A percentile compares a stretch with the other conserved stretches of the same genome.
These are phyloP conservation scores for Crepidodera aurea DNA, from an alignment of 2,888 invertebrate genomes.

Conservation along the genomic window DNA sequence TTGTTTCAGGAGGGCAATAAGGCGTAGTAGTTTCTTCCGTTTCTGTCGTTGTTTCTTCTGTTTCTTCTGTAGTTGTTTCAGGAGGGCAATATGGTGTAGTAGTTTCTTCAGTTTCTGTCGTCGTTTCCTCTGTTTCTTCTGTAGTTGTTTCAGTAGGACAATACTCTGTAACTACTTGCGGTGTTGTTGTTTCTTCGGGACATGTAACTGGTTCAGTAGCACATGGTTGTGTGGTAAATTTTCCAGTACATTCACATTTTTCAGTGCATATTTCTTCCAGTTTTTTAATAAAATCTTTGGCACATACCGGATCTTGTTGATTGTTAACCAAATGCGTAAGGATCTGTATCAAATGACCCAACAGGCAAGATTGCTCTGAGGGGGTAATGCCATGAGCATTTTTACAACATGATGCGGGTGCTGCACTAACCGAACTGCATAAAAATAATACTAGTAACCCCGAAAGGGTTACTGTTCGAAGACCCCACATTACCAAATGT, in stretches of 20 bases:
- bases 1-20: neutral
- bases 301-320: conserved; percentile 34
- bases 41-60: conserved; percentile 1
- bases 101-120: neutral
- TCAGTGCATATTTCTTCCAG: conserved; percentile 15
- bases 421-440: conserved; percentile 19
- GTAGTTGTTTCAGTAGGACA: neutral
- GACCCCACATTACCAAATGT: conserved; percentile 27
- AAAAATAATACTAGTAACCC: conserved; percentile 9
- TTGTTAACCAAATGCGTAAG: conserved; percentile 47
- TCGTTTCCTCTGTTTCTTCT: neutral
- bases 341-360: conserved; percentile 50
- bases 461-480: conserved; percentile 22
- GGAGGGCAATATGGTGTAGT: neutral
- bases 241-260: neutral
- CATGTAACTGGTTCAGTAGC: conserved; percentile 2
- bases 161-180: neutral
- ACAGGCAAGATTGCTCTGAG: conserved; percentile 48
- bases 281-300: conserved; percentile 24
- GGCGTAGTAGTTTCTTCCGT: neutral
- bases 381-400: conserved; percentile 37
- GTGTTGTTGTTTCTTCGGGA: neutral
- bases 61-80: neutral
- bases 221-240: neutral
- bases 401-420: conserved; percentile 40